Percentiles rank a stretch among this genome's conserved stretches.
phyloP scores from a whole-genome alignment of 2,888 invertebrate genomes.

The Lithodes maja region DNA sequence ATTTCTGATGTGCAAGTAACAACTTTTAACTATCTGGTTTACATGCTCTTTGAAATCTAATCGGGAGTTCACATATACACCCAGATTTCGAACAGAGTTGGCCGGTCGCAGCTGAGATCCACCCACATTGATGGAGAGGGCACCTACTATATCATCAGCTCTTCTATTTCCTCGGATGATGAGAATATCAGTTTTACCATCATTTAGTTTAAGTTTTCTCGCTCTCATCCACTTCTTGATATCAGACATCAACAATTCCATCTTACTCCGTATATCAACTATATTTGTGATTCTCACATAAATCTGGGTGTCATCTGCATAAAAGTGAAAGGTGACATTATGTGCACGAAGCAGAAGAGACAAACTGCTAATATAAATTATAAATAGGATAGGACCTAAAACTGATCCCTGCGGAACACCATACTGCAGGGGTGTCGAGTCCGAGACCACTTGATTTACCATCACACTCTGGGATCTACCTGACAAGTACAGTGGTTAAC shows the following conservation, averaged over 20 bases:
- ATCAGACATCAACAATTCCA: background rate
- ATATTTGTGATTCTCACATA: background rate
- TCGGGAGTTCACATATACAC: background rate
- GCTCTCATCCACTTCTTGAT: background rate
- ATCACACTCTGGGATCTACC: no score
- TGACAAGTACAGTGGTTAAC: background rate
- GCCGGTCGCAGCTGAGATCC: background rate
- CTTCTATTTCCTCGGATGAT: background rate
- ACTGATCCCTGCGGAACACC: no score
- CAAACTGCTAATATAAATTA: no score
- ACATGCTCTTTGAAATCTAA: no score
- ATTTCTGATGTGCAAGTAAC: no score
- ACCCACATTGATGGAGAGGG: background rate
- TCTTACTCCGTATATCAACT: no score
- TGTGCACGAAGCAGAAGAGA: no score
- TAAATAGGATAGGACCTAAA: no score
- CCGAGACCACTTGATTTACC: no score
- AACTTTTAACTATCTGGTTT: no score
- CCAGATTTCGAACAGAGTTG: background rate
- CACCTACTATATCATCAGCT: background rate
- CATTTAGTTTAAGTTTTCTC: background rate
- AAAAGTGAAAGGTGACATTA: background rate
- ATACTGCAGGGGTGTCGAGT: no score
- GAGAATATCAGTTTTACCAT: background rate
- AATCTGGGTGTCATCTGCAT: conserved; percentile 13